Conservation (phyloP, 2,113 vertebrate species). For the Sturnira hondurensis region DNA sequence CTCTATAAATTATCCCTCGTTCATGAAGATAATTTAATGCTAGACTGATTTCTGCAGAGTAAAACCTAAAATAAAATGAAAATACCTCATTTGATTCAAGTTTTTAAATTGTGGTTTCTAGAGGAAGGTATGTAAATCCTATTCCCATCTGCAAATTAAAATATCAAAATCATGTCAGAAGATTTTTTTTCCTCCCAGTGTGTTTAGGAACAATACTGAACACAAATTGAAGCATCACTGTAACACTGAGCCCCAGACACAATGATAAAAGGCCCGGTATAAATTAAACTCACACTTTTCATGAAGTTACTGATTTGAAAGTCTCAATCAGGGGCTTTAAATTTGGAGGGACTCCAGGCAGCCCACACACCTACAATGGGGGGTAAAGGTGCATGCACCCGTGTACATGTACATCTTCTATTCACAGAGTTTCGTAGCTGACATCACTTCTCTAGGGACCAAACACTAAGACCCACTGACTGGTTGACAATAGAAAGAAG, state of each 20-base stretch:
- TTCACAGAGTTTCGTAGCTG: background rate
- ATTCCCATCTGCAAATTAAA: background rate
- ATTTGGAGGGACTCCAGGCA: background rate
- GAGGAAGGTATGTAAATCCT: background rate
- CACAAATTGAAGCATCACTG: background rate
- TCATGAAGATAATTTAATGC: slow-evolving; percentile 99
- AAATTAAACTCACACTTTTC: background rate
- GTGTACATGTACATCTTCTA: background rate
- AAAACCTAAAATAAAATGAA: slow-evolving; percentile 88
- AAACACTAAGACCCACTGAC: background rate
- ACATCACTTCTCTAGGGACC: background rate
- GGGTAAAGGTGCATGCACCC: background rate
- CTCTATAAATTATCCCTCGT: slow-evolving; percentile 98
- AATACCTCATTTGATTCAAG: slow-evolving; percentile 28
- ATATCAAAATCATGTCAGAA: background rate
- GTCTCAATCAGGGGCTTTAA: background rate
- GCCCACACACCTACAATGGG: background rate
- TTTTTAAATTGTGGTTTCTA: background rate
- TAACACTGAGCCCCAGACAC: background rate
- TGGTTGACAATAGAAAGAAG: background rate
- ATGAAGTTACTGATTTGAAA: background rate
- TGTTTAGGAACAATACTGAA: background rate
- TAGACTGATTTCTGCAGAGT: slow-evolving; percentile 98
- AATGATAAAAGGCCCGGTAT: background rate
- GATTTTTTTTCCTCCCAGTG: background rate